Evolutionary conservation across 1,140 invertebrate species (phyloP), one percentile per base, ranked within the genome.

Genomic region (Orchesella cincta): DNA sequence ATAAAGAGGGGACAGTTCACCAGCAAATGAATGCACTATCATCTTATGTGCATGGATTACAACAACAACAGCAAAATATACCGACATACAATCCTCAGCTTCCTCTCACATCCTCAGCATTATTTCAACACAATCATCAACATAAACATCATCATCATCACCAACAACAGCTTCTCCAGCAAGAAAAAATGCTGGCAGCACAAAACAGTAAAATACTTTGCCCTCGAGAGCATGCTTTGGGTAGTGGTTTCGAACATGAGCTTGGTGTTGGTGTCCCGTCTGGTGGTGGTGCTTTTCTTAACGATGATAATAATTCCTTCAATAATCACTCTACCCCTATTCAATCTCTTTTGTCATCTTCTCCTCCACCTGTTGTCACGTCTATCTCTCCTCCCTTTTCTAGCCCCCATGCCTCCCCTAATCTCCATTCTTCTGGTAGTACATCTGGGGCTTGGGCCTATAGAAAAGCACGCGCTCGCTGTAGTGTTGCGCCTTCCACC

Each of bases 321-420:
- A 67, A 67, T 26, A 26, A 67, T 67, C n/a, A 26, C 26, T 67
- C 62, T 12, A 3, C 31, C 33, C 31, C 62, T 31, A 3, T 23
- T 57, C 23, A n/a, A n/a, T n/a, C 54, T 57, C 54, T 23, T 57
- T 16, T 5, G 8, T 26, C 54, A 23, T 33, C 62, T 18, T n/a
- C 52, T 26, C 52, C 3, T 18, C 14, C 52, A 18, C 12, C 52
- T 23, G 52, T 23, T 57, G 31, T 67, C 62, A 2, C 62, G 31
- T 67, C 52, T 88, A 83, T 84, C 85, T 83, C 87, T 89, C 83
- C 85, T 91, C 87, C 89, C 89, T 76, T 83, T 87, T 31, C 33
- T 64, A 36, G 35, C 67, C 31, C 20, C 76, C 8, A 20, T 35
- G 1, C 73, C 52, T 31, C 36, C 26, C 29, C 29, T 67, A 67